Evolutionary conservation across 2,888 invertebrate genomes (phyloP), one percentile per base, ranked within the genome.

Genomic region (Stratiomys singularior): DNA sequence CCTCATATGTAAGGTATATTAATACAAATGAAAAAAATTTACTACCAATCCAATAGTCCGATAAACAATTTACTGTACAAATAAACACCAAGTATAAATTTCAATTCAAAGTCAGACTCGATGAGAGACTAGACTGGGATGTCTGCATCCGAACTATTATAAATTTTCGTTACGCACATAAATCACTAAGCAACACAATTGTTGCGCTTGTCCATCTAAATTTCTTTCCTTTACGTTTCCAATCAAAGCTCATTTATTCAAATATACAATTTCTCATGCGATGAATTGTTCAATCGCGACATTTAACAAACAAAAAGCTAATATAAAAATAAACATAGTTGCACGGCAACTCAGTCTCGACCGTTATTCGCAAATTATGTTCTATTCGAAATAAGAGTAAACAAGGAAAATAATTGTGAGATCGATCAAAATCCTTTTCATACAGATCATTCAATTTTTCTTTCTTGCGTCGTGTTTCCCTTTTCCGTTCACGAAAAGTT

Each of bases 321-420:
- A 66, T 37, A 13, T 72, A 52, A 52, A 72, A 72, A 72, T 52
- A 56, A 27, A 25, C 23, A 15, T 44, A 44, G 27, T 66, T 66
- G 69, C 69, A 69, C 11, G 44, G 47, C 69, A 69, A 69, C 37
- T 72, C 71, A 72, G 64, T 64, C 64, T 64, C 64, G n/a, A 28
- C 64, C 11, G 27, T 15, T 28, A 64, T 28, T 25, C 28, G 28
- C 15, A 28, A 64, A 64, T 30, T n/a, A 52, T 3, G 37, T 37
- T 37, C 37, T 37, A 37, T 5, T 37, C 37, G 37, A 37, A 37
- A 37, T 37, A 37, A 37, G 37, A 37, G 37, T 3, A 37, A 37
- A 37, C 37, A 37, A 37, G 37, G 37, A 37, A 37, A 37, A 37
- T 37, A 52, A 18, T 9, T 52, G 52, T 52, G 52, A 52, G 52